Evolutionary conservation across 2,797 vertebrate genomes (phyloP), one percentile per base, ranked within the genome.

Genomic region (Poeciliopsis infans): DNA sequence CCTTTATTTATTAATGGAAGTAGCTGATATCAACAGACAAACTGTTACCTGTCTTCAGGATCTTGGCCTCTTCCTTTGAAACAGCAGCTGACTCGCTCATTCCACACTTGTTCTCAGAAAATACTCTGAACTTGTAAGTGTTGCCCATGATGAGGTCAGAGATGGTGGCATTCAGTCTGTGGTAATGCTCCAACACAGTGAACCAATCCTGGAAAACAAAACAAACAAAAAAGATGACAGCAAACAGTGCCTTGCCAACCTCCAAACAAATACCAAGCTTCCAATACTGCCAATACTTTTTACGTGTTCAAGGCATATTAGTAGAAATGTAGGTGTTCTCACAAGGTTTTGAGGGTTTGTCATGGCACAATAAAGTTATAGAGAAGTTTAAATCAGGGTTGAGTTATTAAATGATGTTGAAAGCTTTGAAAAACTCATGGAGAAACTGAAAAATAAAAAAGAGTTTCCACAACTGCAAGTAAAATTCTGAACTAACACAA

Each of bases 61-160:
- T 97, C 74, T 92, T 88, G 61, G 97, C 97, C 3, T 93, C 85
- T 0, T 74, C 85, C 33, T 97, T 96, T 83, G 97, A 87, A 10
- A 92, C 0, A 0, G 95, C 89, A 0, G 96, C 92, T 0, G 72
- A 83, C 61, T 96, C 83, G 0, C 98, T 98, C 18, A 95, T 89
- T 49, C 98, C 98, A 0, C 95, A 96, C 86, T 96, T 95, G 72
- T 99, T 99, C 88, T 99, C 98, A 0, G 97, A 73, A 28, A 96
- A 99, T 80, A 96, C 97, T 4, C 96, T 95, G 93, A 99, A 99
- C 83, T 90, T 95, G 95, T 99, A 99, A 8, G 93, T 95, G 87
- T 99, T 99, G 81, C 98, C 98, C 79, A 99, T 97, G 92, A 99
- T 97, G 91, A 99, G 97, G 95, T 99, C 97, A 0, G 98, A 99